Conservation (phyloP, 37 sponge, comb jelly and placozoan genomes). For the Theonella swinhoei region DNA sequence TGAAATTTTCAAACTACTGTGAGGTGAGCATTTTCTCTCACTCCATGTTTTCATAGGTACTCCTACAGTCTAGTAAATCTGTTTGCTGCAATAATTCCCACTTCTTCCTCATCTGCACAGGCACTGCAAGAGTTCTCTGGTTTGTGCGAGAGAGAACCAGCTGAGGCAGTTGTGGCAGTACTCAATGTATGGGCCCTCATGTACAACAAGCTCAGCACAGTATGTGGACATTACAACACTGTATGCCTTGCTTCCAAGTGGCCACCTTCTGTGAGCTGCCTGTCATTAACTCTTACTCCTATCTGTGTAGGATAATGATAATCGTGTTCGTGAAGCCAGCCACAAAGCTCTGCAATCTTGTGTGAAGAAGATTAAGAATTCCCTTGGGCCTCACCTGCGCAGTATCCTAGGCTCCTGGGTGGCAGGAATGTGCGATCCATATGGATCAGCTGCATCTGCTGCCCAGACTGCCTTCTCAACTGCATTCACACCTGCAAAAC, state of each 20-base stretch:
- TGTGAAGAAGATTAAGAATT: slow-evolving; percentile 14
- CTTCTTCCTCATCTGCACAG: too few relatives aligned
- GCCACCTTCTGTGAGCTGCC: neutral
- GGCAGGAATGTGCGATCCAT: slow-evolving; percentile 70
- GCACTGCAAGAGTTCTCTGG: slow-evolving; percentile 62
- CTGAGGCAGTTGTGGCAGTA: slow-evolving; percentile 1
- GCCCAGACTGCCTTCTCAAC: slow-evolving; percentile 62
- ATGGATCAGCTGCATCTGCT: slow-evolving; percentile 55
- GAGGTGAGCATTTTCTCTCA: too few relatives aligned
- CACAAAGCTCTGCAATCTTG: slow-evolving; percentile 64
- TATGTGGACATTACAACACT: neutral
- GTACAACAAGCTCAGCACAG: slow-evolving; percentile 68
- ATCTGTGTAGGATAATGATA: slow-evolving; percentile 60
- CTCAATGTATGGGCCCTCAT: slow-evolving; percentile 61
- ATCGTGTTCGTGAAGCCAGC: slow-evolving; percentile 59
- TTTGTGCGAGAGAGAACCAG: slow-evolving; percentile 24
- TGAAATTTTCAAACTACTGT: too few relatives aligned
- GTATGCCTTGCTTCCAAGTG: neutral
- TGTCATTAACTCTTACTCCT: neutral
- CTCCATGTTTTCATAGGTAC: too few relatives aligned
- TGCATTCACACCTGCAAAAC: slow-evolving; percentile 50
- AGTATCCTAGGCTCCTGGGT: slow-evolving; percentile 77
- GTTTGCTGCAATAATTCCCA: too few relatives aligned
- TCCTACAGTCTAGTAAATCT: too few relatives aligned
- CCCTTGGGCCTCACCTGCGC: slow-evolving; percentile 55